Percentiles rank a stretch among this genome's conserved stretches.
These are phyloP conservation scores for Eulacestoma nigropectus DNA, from an alignment of 2,113 vertebrate species.

Conservation along the genomic window DNA sequence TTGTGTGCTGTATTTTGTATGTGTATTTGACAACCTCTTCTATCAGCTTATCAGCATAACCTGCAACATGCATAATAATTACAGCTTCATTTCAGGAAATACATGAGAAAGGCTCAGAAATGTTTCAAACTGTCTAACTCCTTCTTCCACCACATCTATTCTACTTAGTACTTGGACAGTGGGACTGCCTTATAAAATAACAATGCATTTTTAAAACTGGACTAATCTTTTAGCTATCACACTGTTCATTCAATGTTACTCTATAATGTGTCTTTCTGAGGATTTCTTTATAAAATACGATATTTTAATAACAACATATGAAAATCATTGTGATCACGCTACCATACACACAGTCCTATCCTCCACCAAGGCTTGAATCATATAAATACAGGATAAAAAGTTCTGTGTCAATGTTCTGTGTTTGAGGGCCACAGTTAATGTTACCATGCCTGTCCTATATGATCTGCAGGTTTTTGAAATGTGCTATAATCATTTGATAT, in stretches of 20 bases:
- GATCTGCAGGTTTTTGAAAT: background rate
- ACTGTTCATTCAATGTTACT: background rate
- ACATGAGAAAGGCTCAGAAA: constrained; percentile 11
- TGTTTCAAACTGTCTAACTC: constrained; percentile 6
- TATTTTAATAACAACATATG: background rate
- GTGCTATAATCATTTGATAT: background rate
- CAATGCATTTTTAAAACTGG: background rate
- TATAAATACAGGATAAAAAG: background rate
- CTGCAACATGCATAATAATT: constrained; percentile 59
- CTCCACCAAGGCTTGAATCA: background rate
- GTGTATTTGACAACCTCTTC: constrained; percentile 57
- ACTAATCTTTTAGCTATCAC: background rate
- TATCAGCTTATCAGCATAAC: constrained; percentile 53
- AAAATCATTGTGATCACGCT: background rate
- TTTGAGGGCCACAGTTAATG: background rate
- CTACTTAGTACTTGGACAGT: constrained; percentile 6
- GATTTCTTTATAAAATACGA: background rate
- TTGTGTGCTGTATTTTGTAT: constrained; percentile 5
- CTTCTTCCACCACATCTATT: constrained; percentile 23
- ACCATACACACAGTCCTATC: background rate
- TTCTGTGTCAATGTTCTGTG: background rate
- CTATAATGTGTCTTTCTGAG: background rate
- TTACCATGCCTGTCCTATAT: background rate
- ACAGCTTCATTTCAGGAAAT: constrained; percentile 12
- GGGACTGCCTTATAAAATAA: background rate